Evolutionary conservation across 2,888 invertebrate species (phyloP), one percentile per base, ranked within the genome.

Genomic region (Xestoiulus laeticollis): DNA sequence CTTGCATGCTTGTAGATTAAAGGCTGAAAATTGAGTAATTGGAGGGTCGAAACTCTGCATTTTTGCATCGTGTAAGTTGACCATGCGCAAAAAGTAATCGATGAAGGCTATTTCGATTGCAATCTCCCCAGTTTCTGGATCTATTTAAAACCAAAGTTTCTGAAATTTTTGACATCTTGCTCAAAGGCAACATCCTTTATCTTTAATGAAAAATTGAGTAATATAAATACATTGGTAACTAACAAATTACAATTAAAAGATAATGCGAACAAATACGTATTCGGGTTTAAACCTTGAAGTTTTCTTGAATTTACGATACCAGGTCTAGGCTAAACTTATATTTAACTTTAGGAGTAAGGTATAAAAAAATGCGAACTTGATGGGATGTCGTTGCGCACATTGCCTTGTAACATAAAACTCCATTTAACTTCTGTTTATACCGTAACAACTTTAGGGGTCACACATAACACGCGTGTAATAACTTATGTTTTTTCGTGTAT

Each of bases 401-500:
- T 59, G 22, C n/a, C 59, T 59, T 22, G 22, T 59, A 59, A 59
- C 59, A 10, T 59, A 59, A 59, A 8, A 59, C 59, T 22, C 22
- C 59, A 59, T 59, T 59, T 22, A 53, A 59, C 59, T 59, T 22
- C 59, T 59, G 59, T 59, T 59, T 59, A n/a, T 59, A 22, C 19
- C 59, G n/a, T 59, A 8, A n/a, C n/a, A n/a, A 59, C 59, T 59
- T 59, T 22, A 22, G 59, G 59, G 59, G 59, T 59, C 59, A 59
- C 59, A n/a, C 22, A 59, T 22, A 59, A 59, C 59, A 59, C 22
- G 59, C 59, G 59, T n/a, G 59, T 59, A n/a, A 59, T 59, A 59
- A 59, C 59, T 59, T 59, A 59, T 12, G 59, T 59, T 43, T 43
- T 43, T 43, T 43, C 12, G 5, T 43, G 43, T 12, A 43, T 43